phyloP scores from a whole-genome alignment of 1,140 invertebrate genomes.

The Cotesia typhae region DNA sequence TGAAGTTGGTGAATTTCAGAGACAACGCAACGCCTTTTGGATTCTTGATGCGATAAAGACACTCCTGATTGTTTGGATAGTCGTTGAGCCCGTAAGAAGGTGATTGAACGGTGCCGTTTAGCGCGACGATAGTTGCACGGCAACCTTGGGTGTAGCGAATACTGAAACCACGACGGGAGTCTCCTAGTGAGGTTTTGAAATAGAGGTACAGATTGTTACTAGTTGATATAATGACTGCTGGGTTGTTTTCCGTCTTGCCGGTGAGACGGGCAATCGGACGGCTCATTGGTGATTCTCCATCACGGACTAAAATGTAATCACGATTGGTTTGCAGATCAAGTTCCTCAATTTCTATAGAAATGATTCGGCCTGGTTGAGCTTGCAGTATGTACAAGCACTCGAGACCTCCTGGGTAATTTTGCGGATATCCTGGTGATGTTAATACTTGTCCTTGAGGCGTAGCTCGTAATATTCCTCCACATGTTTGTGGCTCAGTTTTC shows the following conservation, averaged over 20 bases:
- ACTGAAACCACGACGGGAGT: constrained; percentile 89
- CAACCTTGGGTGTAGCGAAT: constrained; percentile 90
- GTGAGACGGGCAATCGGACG: constrained; percentile 83
- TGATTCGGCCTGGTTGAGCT: constrained; percentile 86
- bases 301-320: constrained; percentile 89
- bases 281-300: constrained; percentile 87
- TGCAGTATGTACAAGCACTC: constrained; percentile 94
- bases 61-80: constrained; percentile 93
- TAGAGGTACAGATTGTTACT: constrained; percentile 90
- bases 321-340: constrained; percentile 85
- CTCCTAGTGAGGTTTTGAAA: constrained; percentile 88
- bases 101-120: constrained; percentile 85
- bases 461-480: constrained; percentile 84
- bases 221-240: constrained; percentile 89
- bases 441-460: constrained; percentile 84
- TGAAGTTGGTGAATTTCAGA: constrained; percentile 86
- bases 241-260: constrained; percentile 79
- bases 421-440: constrained; percentile 90
- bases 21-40: constrained; percentile 84
- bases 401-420: constrained; percentile 90
- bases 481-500: constrained; percentile 92
- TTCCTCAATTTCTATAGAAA: constrained; percentile 90
- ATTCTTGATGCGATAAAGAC: constrained; percentile 86
- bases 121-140: constrained; percentile 79
- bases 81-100: constrained; percentile 84